Conservation (phyloP, 2,113 vertebrate species). For the Urocynchramus pylzowi region DNA sequence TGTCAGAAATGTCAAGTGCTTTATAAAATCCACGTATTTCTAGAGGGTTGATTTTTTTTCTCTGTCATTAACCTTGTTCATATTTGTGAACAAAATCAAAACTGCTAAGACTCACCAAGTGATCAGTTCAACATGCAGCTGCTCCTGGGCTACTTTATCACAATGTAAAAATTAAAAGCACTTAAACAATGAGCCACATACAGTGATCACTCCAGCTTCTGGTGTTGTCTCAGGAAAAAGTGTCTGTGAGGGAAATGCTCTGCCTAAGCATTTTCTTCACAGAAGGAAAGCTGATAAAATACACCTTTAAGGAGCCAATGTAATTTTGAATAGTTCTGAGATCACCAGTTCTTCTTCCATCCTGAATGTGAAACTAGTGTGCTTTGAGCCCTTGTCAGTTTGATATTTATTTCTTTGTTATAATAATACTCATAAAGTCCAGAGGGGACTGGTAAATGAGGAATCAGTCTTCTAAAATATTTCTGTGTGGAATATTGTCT, state of each 20-base stretch:
- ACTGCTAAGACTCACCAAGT: neutral
- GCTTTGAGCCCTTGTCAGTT: neutral
- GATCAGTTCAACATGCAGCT: neutral
- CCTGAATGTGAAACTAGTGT: neutral
- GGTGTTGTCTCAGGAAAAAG: neutral
- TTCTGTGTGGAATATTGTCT: neutral
- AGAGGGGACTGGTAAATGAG: accelerated
- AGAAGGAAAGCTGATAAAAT: neutral
- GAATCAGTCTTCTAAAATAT: neutral
- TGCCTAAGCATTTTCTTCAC: neutral
- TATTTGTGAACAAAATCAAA: neutral
- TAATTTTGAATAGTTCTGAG: neutral
- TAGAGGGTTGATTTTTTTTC: neutral
- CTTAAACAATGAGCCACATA: neutral
- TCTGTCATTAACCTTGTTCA: neutral
- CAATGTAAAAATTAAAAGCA: neutral
- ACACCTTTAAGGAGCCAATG: neutral
- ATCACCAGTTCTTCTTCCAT: neutral
- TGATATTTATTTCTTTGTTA: neutral
- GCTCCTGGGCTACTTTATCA: neutral
- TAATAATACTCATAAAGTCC: neutral
- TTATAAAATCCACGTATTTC: neutral
- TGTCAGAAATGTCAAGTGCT: neutral
- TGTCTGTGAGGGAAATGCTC: neutral
- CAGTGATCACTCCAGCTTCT: neutral